Percentiles rank a stretch among this genome's conserved stretches.
Conservation (phyloP, 2,113 vertebrate genomes). For the Willisornis vidua region DNA sequence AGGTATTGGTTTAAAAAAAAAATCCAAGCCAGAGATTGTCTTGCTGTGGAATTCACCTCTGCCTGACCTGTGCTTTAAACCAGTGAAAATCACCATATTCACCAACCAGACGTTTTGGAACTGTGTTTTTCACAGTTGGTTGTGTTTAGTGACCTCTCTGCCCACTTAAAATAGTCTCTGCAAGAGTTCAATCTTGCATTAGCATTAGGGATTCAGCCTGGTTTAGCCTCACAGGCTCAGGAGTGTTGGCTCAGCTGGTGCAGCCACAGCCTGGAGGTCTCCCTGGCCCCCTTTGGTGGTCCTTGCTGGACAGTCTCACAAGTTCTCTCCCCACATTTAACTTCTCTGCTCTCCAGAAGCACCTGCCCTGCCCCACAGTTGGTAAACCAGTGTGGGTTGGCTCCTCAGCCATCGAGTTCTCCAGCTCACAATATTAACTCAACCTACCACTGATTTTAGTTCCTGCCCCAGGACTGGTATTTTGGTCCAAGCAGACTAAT, state of each 20-base stretch:
- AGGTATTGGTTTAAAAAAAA: not conserved
- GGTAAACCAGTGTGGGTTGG: not conserved
- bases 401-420: not conserved
- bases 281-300: not conserved
- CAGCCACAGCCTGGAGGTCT: not conserved
- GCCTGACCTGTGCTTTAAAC: not conserved
- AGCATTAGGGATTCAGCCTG: not conserved
- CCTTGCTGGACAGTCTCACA: not conserved
- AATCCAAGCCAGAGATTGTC: not conserved
- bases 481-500: not conserved
- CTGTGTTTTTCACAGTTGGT: not conserved
- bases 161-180: not conserved
- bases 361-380: not conserved
- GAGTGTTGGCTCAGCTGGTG: not conserved
- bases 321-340: not conserved
- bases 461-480: not conserved
- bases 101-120: not conserved
- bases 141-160: not conserved
- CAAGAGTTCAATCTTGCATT: not conserved
- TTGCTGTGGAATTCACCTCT: not conserved
- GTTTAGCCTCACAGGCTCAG: not conserved
- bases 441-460: not conserved
- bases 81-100: not conserved
- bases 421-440: not conserved
- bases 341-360: not conserved